These are phyloP conservation scores for Hydrolagus colliei DNA, from an alignment of 2,797 vertebrate species.

Conservation along the genomic window DNA sequence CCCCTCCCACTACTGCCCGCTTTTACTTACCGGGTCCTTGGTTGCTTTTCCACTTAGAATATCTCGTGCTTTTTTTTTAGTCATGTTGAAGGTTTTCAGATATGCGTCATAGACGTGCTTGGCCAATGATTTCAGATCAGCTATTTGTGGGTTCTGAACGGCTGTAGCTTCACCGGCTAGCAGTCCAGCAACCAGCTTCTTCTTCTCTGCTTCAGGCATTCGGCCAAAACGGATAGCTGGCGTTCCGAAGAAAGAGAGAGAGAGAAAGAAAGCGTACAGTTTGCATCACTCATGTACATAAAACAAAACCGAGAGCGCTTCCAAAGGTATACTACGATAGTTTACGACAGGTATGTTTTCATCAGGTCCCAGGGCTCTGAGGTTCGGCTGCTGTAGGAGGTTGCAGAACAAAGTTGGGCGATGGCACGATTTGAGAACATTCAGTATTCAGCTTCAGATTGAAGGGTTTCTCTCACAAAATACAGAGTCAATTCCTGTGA, in stretches of 20 bases:
- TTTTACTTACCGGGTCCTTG: slow-evolving; percentile 68
- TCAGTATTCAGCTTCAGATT: background rate
- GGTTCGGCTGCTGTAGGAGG: background rate
- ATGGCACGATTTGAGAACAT: slow-evolving; percentile 3
- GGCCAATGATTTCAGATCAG: slow-evolving; percentile 85
- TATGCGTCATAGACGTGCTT: slow-evolving; percentile 92
- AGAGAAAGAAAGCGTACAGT: background rate
- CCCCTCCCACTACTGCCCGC: background rate
- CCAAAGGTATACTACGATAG: background rate
- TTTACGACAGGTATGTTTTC: background rate
- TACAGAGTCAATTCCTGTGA: too few species aligned
- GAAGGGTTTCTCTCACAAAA: too few species aligned
- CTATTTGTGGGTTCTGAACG: slow-evolving; percentile 70
- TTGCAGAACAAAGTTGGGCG: background rate
- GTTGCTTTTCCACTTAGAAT: slow-evolving; percentile 90
- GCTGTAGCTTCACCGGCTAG: slow-evolving; percentile 66
- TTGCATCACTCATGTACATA: background rate
- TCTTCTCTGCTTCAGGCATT: slow-evolving; percentile 96
- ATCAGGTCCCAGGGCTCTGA: background rate
- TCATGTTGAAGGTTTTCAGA: slow-evolving; percentile 94
- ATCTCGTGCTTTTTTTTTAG: slow-evolving; percentile 94
- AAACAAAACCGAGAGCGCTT: background rate
- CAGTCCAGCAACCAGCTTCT: slow-evolving; percentile 87
- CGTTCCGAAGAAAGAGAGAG: slow-evolving; percentile 12
- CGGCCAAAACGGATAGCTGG: slow-evolving; percentile 92